These are phyloP conservation scores for Montifringilla adamsi DNA, from an alignment of 2,113 vertebrate species.

Conservation along the genomic window DNA sequence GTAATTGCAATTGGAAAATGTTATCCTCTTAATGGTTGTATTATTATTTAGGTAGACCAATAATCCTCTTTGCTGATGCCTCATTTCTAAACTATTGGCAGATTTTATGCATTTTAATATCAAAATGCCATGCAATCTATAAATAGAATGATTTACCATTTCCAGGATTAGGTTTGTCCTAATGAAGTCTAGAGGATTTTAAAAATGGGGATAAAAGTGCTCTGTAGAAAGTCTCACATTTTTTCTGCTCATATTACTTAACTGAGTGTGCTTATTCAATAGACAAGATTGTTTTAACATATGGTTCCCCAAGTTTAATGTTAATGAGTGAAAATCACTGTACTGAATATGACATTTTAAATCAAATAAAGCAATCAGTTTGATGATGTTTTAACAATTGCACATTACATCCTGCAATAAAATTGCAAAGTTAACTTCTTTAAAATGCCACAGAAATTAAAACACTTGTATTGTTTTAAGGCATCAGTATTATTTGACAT, in stretches of 20 bases:
- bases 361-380: slow-evolving; percentile 71
- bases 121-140: slow-evolving; percentile 69
- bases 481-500: slow-evolving; percentile 13
- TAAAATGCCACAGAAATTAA: slow-evolving; percentile 64
- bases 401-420: slow-evolving; percentile 47
- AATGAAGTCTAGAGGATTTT: slow-evolving; percentile 61
- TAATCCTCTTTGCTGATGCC: slow-evolving; percentile 74
- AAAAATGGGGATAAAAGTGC: slow-evolving; percentile 47
- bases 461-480: slow-evolving; percentile 40
- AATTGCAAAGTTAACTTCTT: slow-evolving; percentile 55
- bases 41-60: slow-evolving; percentile 78
- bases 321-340: slow-evolving; percentile 65
- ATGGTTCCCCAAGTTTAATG: slow-evolving; percentile 63
- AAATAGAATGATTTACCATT: slow-evolving; percentile 70
- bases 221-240: slow-evolving; percentile 36
- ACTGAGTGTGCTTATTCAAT: slow-evolving; percentile 39
- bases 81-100: slow-evolving; percentile 74
- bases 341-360: slow-evolving; percentile 71
- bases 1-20: slow-evolving; percentile 81
- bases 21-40: slow-evolving; percentile 76
- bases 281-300: slow-evolving; percentile 69
- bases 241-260: slow-evolving; percentile 42
- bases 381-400: slow-evolving; percentile 70
- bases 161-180: slow-evolving; percentile 52
- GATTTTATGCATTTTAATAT: slow-evolving; percentile 76